Conservation (phyloP, 2,888 invertebrate species). For the Aspidiotus destructor region DNA sequence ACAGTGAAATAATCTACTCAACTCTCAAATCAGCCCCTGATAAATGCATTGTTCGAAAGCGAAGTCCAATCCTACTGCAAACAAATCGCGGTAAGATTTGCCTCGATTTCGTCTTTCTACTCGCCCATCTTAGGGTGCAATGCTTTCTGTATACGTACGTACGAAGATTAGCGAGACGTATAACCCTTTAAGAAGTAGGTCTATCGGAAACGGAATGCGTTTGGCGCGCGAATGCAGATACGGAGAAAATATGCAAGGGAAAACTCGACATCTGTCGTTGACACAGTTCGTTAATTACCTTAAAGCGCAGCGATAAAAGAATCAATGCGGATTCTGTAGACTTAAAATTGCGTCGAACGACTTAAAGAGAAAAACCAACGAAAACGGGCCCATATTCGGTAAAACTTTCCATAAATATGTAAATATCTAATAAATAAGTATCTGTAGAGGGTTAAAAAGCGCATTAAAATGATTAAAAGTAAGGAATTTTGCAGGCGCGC, state of each 20-base stretch:
- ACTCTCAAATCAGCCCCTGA: no score
- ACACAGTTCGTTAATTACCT: conserved; percentile 12
- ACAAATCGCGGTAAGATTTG: no score
- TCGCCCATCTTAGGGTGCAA: no score
- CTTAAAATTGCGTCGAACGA: conserved; percentile 1
- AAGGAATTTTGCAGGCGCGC: conserved; percentile 18
- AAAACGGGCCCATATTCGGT: conserved; percentile 23
- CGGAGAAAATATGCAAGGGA: conserved; percentile 1
- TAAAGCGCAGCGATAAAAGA: background rate
- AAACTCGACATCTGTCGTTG: conserved; percentile 8
- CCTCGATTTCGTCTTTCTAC: no score
- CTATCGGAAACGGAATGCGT: no score
- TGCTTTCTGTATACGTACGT: no score
- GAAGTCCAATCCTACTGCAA: no score
- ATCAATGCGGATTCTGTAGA: conserved; percentile 1
- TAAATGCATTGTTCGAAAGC: no score
- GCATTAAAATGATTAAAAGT: conserved; percentile 32
- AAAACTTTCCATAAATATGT: conserved; percentile 31
- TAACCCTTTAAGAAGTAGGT: no score
- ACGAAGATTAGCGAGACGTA: no score
- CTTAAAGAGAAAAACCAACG: conserved; percentile 4
- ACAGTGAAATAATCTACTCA: no score
- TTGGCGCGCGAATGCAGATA: no score
- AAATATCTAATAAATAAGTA: conserved; percentile 32
- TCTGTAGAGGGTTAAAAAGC: conserved; percentile 30